phyloP scores from a whole-genome alignment of 2,113 vertebrate genomes.

The Eretmochelys imbricata region DNA sequence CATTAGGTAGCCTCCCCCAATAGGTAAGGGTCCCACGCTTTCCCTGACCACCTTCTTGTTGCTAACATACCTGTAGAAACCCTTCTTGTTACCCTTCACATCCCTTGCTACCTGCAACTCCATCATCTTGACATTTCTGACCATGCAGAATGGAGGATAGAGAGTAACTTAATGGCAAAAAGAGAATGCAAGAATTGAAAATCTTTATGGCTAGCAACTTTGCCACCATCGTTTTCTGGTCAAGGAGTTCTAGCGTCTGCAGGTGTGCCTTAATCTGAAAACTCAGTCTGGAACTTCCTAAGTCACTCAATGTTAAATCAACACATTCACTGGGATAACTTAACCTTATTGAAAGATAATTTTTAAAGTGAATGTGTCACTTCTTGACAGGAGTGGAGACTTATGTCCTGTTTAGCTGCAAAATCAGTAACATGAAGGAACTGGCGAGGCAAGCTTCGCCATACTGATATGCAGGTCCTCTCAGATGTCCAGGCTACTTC shows the following conservation, averaged over 20 bases:
- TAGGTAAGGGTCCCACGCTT: too few species aligned
- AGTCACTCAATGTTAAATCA: neutral
- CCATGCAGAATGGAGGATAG: neutral
- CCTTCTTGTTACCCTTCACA: too few species aligned
- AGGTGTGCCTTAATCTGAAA: neutral
- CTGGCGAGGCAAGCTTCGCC: neutral
- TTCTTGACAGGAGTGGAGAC: neutral
- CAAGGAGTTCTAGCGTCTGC: neutral
- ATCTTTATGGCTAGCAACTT: neutral
- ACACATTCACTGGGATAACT: neutral
- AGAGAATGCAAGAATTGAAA: neutral
- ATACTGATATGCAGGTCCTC: neutral
- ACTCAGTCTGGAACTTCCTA: neutral
- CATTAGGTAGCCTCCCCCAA: too few species aligned
- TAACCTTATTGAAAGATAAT: neutral
- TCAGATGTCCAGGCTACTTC: too few species aligned
- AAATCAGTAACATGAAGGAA: neutral
- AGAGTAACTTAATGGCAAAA: neutral
- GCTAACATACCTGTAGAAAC: too few species aligned
- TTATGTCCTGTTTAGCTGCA: neutral
- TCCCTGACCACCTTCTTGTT: too few species aligned
- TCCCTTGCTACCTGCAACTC: too few species aligned
- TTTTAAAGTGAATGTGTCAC: conserved; percentile 6
- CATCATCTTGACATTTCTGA: neutral
- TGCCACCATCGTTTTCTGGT: neutral